Percentiles rank a stretch among this genome's conserved stretches.
These are phyloP conservation scores for Calidris pugnax DNA, from an alignment of 2,113 vertebrate species.

Conservation along the genomic window DNA sequence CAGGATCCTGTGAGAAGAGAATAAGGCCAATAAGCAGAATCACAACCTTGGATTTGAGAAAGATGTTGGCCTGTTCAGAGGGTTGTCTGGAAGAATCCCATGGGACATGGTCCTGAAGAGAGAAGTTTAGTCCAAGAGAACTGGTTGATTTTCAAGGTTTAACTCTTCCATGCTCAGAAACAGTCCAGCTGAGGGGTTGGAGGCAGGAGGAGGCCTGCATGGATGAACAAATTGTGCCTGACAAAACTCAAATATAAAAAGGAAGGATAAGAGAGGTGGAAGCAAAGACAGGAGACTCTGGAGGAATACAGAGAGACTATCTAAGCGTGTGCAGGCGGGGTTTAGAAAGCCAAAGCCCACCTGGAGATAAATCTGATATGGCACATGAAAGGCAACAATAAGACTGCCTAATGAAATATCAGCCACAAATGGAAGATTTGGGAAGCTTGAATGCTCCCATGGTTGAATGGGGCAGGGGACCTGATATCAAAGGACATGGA, in stretches of 20 bases:
- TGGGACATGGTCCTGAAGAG: neutral
- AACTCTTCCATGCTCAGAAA: neutral
- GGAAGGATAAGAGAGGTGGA: neutral
- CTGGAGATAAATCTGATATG: neutral
- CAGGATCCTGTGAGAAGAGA: neutral
- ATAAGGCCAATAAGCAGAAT: neutral
- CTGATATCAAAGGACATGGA: neutral
- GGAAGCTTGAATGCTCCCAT: neutral
- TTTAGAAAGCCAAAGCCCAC: neutral
- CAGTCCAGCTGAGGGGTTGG: neutral
- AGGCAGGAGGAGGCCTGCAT: neutral
- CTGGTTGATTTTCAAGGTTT: neutral
- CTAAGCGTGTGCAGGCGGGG: neutral
- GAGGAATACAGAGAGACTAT: neutral
- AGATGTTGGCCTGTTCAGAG: neutral
- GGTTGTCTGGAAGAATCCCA: neutral
- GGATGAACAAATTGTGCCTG: neutral
- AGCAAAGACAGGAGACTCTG: neutral
- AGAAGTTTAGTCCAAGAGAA: neutral
- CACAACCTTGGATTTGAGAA: neutral
- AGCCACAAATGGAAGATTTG: neutral
- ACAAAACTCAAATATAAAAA: neutral
- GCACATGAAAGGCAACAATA: neutral
- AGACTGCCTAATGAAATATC: neutral
- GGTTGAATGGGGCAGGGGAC: neutral